Percentiles rank a stretch among this genome's conserved stretches.
Conservation (phyloP, 2,888 invertebrate genomes). For the Microctonus hyperodae region DNA sequence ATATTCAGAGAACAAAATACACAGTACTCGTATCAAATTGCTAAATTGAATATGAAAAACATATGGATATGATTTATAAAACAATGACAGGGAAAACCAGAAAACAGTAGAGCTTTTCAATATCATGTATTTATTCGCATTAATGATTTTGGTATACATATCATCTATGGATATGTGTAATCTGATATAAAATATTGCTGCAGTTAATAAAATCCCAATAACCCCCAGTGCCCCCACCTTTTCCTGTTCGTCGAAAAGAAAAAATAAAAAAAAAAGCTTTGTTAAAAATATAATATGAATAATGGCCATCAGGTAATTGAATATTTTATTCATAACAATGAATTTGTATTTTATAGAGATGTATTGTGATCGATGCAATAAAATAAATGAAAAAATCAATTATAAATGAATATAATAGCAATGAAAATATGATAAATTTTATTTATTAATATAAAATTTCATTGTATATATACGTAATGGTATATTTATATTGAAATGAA, state of each 20-base stretch:
- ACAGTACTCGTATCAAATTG: neutral
- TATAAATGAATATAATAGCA: no score
- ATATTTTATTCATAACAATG: neutral
- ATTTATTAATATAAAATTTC: no score
- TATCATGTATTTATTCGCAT: neutral
- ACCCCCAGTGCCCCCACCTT: no score
- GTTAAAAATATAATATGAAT: neutral
- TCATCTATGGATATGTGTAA: neutral
- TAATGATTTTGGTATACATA: neutral
- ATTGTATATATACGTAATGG: neutral
- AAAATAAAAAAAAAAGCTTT: neutral
- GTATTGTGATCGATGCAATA: no score
- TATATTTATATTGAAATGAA: neutral
- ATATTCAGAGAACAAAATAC: neutral
- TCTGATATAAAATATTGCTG: constrained; percentile 1
- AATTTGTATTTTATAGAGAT: no score
- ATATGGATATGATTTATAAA: constrained; percentile 1
- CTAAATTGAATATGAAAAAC: neutral
- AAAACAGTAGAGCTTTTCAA: neutral
- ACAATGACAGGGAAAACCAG: neutral
- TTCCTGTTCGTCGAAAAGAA: no score
- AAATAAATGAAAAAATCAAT: no score
- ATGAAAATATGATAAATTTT: no score
- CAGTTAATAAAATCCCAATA: neutral
- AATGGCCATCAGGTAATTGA: neutral